Percentiles rank a stretch among this genome's conserved stretches.
Evolutionary conservation across 2,888 invertebrate species (phyloP).

Genomic region (Thyatira batis): DNA sequence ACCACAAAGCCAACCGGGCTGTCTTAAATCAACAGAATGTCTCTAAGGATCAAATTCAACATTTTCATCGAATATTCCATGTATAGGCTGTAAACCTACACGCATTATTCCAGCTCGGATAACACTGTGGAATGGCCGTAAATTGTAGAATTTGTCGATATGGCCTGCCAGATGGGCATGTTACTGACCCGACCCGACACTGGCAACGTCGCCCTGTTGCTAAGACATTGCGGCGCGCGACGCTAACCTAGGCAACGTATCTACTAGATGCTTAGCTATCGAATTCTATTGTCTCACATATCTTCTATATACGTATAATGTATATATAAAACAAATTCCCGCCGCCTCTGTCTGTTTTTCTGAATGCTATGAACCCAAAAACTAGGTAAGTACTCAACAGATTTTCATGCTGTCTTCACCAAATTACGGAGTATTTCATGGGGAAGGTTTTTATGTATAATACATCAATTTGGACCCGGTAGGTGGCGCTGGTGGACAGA

Average conservation of each 20-base stretch:
- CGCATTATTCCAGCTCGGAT: constrained; percentile 2
- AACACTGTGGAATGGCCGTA: constrained; percentile 20
- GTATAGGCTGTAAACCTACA: background rate
- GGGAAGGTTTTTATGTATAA: no score
- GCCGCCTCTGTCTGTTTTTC: no score
- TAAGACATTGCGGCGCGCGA: constrained; percentile 1
- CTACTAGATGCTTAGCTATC: background rate
- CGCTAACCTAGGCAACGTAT: background rate
- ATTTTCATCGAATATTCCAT: background rate
- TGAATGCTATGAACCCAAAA: no score
- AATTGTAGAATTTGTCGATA: constrained; percentile 37
- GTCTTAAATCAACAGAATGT: background rate
- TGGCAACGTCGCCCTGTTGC: background rate
- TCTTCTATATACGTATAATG: no score
- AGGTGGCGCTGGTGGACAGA: no score
- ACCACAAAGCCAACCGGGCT: no score
- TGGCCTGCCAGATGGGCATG: constrained; percentile 23
- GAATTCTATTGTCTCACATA: background rate
- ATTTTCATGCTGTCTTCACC: no score
- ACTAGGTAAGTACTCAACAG: no score
- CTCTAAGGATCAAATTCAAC: background rate
- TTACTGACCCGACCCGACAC: background rate
- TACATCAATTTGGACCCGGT: no score
- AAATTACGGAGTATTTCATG: no score
- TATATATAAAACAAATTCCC: background rate